phyloP scores from a whole-genome alignment of 2,888 invertebrate genomes.

The Drosophila paranaensis region DNA sequence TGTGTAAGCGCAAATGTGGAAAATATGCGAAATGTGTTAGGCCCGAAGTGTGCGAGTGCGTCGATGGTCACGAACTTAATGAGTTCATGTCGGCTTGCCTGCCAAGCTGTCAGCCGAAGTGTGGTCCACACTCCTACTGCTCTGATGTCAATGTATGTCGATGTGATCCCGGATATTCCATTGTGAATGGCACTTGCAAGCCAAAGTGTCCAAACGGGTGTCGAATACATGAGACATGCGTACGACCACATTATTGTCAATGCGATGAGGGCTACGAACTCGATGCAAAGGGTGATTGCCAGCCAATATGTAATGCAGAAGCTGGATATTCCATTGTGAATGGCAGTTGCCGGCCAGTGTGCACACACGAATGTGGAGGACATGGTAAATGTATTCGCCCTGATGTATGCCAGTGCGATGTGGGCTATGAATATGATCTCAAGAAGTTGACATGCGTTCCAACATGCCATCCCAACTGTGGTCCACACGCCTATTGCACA shows the following conservation, averaged over 20 bases:
- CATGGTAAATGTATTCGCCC: background rate
- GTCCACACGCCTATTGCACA: background rate
- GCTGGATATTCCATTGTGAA: background rate
- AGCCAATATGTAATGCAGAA: background rate
- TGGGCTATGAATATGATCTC: background rate
- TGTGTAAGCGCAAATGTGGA: background rate
- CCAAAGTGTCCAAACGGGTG: background rate
- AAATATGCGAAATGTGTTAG: background rate
- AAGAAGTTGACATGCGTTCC: background rate
- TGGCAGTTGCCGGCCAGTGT: background rate
- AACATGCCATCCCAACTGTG: background rate
- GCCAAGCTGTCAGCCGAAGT: background rate
- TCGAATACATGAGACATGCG: background rate
- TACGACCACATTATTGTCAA: background rate
- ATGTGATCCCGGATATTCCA: background rate
- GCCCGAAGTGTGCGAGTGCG: background rate
- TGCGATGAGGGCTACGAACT: background rate
- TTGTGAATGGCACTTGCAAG: background rate
- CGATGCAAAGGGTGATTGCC: background rate
- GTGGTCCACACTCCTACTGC: background rate
- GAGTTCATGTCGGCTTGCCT: fast-evolving
- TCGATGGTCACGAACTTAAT: background rate
- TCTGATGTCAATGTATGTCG: fast-evolving
- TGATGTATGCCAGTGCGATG: background rate
- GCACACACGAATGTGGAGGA: background rate